Base-by-base conservation (phyloP, 1,140 invertebrate genomes). In the Drosophila rufa region DNA sequence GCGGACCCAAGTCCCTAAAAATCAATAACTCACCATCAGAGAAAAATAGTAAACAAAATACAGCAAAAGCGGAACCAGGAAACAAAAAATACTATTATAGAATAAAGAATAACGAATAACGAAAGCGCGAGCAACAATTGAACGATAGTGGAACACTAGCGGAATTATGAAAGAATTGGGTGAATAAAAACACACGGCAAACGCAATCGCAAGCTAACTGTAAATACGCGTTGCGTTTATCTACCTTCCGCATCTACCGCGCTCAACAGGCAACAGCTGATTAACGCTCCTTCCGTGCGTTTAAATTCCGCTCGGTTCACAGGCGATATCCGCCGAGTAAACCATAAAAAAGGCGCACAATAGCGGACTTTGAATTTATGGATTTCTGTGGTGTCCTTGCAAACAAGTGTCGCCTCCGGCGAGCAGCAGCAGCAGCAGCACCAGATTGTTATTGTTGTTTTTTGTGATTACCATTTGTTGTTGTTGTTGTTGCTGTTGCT, bases 381-480 rank as follows among this genome's bases (percentile, higher is more conserved):
- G 87, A 91, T 91, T 91, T 85, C 75, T 89, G 65, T 36, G 62
- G 51, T 91, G 89, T 91, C 89, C 89, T 91, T 91, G 89, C 70
- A 47, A 83, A 80, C 80, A 87, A 83, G 78, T 91, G 71, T 91
- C 76, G 79, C 45, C 66, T 66, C 59, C 48, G 46, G 68, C 70
- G 8, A 73, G 70, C 19, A 50, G 65, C 27, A 69, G 50, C 19
- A 70, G 69, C 7, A 50, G 65, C 38, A 71, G 69, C 11, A 50
- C 53, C 38, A 73, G 67, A 73, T 73, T 73, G 55, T 73, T 73
- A 73, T 73, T 73, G 69, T 73, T 73, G 67, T 59, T 73, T 71
- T 50, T 60, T 73, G 67, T 71, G 68, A 73, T 73, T 73, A 73
- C 69, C 15, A 58, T 60, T 68, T 45, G 51, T 75, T 65, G 25